Base-by-base conservation (phyloP, 2,888 invertebrate genomes). In the Diaphora mendica region DNA sequence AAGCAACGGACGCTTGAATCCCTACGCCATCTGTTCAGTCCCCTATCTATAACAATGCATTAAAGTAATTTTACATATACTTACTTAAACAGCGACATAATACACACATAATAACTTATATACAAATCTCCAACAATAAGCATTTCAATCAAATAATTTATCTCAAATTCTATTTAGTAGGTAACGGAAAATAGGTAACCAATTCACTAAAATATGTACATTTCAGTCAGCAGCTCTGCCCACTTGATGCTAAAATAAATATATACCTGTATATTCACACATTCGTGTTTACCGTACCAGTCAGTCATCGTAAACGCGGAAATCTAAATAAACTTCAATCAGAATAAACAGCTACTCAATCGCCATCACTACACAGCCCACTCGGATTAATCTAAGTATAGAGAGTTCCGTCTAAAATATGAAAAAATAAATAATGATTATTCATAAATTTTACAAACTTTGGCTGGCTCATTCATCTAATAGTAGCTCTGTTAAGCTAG, bases 241-340 rank as follows among this genome's bases (percentile, higher is more conserved):
- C 64, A 76, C 77, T 79, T 79, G 77, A 62, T 51, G 64, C 73
- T 59, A 68, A 74, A 72, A 78, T 78, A 77, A 84, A 82, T 78
- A 82, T 81, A 83, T 77, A 82, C 77, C 70, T 68, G 59, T 42
- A 13, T 70, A 72, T 77, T 80, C 79, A 72, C 68, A 72, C 68
- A 62, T 59, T 8, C 20, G 35, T 72, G 17, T 68, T 64, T 69
- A 64, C 39, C 35, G 44, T 51, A 51, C 42, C 39, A 55, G 44
- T 68, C 44, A 68, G 44, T 51, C 39, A 48, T 62, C 64, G 13
- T 62, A n/a, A 72, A 20, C 51, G 23, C 48, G 51, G 55, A 66
- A 55, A 42, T 67, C 39, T 39, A n/a, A 66, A 59, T 71, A 66
- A 39, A 59, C 42, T 30, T 48, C 55, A 71, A 66, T 66, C 23